Conservation (phyloP, 53 echinoderm and acorn worm species). For the Holothuria leucospilota region DNA sequence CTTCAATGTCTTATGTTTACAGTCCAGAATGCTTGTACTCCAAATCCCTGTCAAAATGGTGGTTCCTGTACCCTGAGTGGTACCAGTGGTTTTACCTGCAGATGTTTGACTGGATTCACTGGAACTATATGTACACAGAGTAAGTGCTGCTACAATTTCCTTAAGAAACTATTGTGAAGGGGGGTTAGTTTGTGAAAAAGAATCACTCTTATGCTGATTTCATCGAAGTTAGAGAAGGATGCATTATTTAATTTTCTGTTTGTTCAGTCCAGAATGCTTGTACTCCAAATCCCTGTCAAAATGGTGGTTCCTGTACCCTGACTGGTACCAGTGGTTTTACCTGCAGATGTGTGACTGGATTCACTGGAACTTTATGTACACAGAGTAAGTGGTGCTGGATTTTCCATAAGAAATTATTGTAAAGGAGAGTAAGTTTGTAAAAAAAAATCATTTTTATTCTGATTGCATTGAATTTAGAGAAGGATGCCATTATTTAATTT, state of each 20-base stretch:
- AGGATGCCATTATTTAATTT: no score
- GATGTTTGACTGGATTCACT: conserved; percentile 6
- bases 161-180: not conserved
- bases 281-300: conserved; percentile 5
- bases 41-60: conserved; percentile 32
- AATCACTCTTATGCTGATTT: no score
- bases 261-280: not conserved
- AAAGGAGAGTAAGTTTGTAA: no score
- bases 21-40: not conserved
- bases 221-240: no score
- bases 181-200: no score
- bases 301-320: conserved; percentile 16
- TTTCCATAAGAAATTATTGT: not conserved
- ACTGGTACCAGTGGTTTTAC: conserved; percentile 32
- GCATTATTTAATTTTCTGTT: no score
- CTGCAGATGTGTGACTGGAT: conserved; percentile 5
- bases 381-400: not conserved
- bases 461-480: no score
- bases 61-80: conserved; percentile 23
- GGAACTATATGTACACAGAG: conserved; percentile 23
- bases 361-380: conserved; percentile 12
- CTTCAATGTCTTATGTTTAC: no score
- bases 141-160: not conserved
- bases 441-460: no score
- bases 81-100: conserved; percentile 26